Evolutionary conservation across 2,797 vertebrate species (phyloP).

Genomic region (Chromobotia macracanthus): DNA sequence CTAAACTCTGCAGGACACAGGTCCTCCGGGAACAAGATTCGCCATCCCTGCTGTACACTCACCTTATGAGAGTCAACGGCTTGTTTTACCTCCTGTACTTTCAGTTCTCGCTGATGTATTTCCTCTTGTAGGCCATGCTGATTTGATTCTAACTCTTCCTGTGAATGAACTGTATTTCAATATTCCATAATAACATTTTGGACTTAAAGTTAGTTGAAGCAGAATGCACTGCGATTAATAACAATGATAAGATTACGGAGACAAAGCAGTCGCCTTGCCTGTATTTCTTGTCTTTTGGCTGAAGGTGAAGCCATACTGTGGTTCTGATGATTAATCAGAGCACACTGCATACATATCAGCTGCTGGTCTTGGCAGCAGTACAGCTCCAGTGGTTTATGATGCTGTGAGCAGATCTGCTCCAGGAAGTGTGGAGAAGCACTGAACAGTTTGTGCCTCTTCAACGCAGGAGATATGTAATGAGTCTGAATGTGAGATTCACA

Average conservation of each 20-base stretch:
- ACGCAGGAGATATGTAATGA: constrained; percentile 31
- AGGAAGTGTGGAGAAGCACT: constrained; percentile 81
- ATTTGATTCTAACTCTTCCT: neutral
- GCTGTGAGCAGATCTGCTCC: constrained; percentile 78
- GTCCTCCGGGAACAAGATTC: no score
- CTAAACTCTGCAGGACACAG: no score
- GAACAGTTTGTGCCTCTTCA: constrained; percentile 78
- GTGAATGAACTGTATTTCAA: neutral
- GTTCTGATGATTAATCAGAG: constrained; percentile 28
- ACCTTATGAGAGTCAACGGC: constrained; percentile 11
- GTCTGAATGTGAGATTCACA: constrained; percentile 69
- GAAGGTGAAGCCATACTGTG: constrained; percentile 9
- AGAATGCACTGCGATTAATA: neutral
- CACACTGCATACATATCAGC: constrained; percentile 69
- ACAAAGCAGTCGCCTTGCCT: neutral
- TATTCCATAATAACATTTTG: neutral
- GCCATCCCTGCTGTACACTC: neutral
- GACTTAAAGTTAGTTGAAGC: neutral
- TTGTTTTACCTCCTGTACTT: constrained; percentile 2
- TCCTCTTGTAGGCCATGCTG: neutral
- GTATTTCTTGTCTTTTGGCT: neutral
- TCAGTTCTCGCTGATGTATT: neutral
- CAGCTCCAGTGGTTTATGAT: constrained; percentile 81
- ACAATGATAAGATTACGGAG: no score
- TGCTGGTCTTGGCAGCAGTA: constrained; percentile 82